Conservation (phyloP, 2,888 invertebrate species). For the Melanophora roralis region DNA sequence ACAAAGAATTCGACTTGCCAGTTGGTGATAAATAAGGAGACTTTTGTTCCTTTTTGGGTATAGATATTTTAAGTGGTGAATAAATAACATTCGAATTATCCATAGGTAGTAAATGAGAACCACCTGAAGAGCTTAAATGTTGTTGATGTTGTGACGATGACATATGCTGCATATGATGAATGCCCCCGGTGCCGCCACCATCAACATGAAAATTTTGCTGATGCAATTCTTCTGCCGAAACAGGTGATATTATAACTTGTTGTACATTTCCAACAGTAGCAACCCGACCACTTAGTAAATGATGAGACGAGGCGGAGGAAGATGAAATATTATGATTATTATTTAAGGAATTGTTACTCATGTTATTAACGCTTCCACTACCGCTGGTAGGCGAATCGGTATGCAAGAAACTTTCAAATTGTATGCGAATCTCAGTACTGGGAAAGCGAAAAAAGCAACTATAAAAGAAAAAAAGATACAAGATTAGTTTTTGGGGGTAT, state of each 20-base stretch:
- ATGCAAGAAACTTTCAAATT: conserved; percentile 94
- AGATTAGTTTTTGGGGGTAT: too few relatives aligned
- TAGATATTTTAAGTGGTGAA: conserved; percentile 77
- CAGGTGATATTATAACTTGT: conserved; percentile 70
- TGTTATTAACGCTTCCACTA: conserved; percentile 40
- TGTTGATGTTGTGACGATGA: conserved; percentile 65
- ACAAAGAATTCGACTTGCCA: conserved; percentile 78
- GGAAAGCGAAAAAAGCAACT: conserved; percentile 98
- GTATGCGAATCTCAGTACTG: conserved; percentile 95
- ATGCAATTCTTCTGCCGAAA: conserved; percentile 69
- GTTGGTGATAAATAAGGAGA: conserved; percentile 96
- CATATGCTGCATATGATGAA: conserved; percentile 64
- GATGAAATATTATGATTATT: conserved; percentile 59
- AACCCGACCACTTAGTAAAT: conserved; percentile 43
- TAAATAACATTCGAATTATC: conserved; percentile 76
- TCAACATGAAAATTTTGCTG: conserved; percentile 60
- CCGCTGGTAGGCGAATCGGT: conserved; percentile 80
- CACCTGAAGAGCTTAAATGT: conserved; percentile 65
- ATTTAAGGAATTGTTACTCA: conserved; percentile 53
- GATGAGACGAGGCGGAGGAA: conserved; percentile 57
- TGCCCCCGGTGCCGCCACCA: not conserved
- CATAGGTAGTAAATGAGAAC: conserved; percentile 70
- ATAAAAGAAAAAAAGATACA: conserved; percentile 74
- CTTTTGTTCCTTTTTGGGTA: conserved; percentile 78
- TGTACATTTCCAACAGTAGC: conserved; percentile 61